Evolutionary conservation across 2,888 invertebrate species (phyloP).

Genomic region (Steinernema hermaphroditum): DNA sequence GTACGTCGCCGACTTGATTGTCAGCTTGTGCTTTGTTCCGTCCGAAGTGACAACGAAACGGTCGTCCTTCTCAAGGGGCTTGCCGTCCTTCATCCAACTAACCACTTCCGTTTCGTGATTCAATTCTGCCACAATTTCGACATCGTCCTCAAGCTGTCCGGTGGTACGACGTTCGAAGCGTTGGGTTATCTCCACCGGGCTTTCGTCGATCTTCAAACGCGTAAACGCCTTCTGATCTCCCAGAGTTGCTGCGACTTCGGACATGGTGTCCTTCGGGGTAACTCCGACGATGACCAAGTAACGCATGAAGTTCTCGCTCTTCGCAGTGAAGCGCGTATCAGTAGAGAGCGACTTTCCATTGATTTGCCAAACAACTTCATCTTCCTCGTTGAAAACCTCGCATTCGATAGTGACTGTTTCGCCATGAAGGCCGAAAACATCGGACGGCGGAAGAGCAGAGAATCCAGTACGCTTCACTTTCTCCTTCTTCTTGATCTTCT

Average conservation of each 20-base stretch:
- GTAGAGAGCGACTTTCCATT: constrained; percentile 49
- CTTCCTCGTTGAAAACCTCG: constrained; percentile 60
- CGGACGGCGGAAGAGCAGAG: constrained; percentile 49
- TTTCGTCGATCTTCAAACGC: constrained; percentile 57
- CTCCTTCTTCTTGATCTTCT: background rate
- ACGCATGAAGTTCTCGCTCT: constrained; percentile 81
- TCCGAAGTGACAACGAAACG: background rate
- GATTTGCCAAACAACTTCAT: constrained; percentile 48
- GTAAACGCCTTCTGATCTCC: constrained; percentile 45
- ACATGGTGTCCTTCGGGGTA: constrained; percentile 55
- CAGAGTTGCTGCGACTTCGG: constrained; percentile 42
- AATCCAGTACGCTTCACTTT: constrained; percentile 58
- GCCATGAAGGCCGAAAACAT: constrained; percentile 54
- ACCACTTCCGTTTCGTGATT: constrained; percentile 54
- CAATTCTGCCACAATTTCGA: constrained; percentile 50
- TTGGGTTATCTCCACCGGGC: constrained; percentile 57
- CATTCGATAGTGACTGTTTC: constrained; percentile 59
- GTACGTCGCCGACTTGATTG: constrained; percentile 55
- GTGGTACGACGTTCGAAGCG: constrained; percentile 53
- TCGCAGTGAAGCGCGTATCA: constrained; percentile 69
- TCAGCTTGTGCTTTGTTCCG: constrained; percentile 42
- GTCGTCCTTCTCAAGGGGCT: constrained; percentile 32
- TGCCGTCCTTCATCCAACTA: constrained; percentile 54
- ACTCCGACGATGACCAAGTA: constrained; percentile 72
- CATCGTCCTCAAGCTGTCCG: constrained; percentile 52